A percentile compares a stretch with the other conserved stretches of the same genome.
Conservation (phyloP, 2,113 vertebrate species). For the Tachysurus vachellii region DNA sequence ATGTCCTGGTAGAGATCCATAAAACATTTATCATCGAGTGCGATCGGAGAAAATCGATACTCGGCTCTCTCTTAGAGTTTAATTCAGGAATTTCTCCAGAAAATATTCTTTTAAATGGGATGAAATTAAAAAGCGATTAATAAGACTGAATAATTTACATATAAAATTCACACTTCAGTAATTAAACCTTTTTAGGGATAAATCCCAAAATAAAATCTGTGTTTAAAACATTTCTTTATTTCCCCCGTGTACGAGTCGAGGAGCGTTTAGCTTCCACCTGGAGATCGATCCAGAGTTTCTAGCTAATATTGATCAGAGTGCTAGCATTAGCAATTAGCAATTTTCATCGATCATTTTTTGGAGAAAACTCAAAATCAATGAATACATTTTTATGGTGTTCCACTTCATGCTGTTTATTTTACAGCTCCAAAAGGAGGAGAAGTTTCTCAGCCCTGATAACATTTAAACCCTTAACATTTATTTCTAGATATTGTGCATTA, state of each 20-base stretch:
- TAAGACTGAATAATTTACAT: not conserved
- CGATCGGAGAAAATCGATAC: not conserved
- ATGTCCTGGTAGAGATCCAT: not conserved
- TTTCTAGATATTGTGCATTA: no score
- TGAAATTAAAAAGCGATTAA: not conserved
- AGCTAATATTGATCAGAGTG: not conserved
- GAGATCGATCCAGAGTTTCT: not conserved
- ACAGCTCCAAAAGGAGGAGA: not conserved
- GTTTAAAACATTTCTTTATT: not conserved
- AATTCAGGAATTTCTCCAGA: not conserved
- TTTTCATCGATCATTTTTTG: slow-evolving; percentile 4
- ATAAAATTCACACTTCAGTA: not conserved
- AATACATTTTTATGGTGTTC: not conserved
- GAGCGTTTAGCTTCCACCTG: not conserved
- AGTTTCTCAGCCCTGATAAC: not conserved
- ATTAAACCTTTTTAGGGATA: not conserved
- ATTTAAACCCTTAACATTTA: no score
- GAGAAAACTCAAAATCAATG: not conserved
- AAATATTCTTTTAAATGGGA: not conserved
- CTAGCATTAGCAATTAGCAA: slow-evolving; percentile 7
- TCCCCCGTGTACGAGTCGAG: not conserved
- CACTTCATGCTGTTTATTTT: not conserved
- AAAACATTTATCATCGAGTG: not conserved
- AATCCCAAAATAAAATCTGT: not conserved
- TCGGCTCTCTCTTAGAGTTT: not conserved